Conservation (phyloP, 2,797 vertebrate genomes). For the Orestias chungarensis region DNA sequence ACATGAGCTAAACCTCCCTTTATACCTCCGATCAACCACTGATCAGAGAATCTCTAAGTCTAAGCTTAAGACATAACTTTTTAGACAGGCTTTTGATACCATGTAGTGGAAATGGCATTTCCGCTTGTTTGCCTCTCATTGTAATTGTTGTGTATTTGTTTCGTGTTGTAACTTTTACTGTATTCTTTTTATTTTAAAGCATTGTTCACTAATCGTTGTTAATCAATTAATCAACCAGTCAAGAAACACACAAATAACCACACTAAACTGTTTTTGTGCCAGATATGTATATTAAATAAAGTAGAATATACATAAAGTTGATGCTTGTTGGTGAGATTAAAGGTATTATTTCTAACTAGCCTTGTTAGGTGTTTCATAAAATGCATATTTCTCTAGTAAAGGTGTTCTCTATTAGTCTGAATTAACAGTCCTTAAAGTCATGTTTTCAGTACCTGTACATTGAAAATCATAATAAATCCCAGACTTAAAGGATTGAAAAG, state of each 20-base stretch:
- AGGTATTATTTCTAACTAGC: background rate
- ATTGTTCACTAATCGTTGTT: too few species aligned
- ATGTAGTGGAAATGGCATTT: too few species aligned
- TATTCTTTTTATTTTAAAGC: too few species aligned
- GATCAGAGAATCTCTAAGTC: too few species aligned
- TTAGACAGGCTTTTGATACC: too few species aligned
- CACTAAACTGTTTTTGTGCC: background rate
- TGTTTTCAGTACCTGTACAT: background rate
- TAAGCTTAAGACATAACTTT: too few species aligned
- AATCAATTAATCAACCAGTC: background rate
- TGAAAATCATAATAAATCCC: background rate
- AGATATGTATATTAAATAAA: background rate
- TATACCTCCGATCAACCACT: too few species aligned
- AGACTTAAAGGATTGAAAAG: background rate
- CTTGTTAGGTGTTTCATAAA: background rate
- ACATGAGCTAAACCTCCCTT: background rate
- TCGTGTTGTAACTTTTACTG: too few species aligned
- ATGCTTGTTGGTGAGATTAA: background rate
- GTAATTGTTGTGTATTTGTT: too few species aligned
- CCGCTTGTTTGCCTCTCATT: too few species aligned
- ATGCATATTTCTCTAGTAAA: background rate
- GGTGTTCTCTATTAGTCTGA: background rate
- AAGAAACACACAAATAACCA: background rate
- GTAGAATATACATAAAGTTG: background rate
- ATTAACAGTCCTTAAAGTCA: background rate